Conservation (phyloP, 2,113 vertebrate species). For the Acanthisitta chloris region DNA sequence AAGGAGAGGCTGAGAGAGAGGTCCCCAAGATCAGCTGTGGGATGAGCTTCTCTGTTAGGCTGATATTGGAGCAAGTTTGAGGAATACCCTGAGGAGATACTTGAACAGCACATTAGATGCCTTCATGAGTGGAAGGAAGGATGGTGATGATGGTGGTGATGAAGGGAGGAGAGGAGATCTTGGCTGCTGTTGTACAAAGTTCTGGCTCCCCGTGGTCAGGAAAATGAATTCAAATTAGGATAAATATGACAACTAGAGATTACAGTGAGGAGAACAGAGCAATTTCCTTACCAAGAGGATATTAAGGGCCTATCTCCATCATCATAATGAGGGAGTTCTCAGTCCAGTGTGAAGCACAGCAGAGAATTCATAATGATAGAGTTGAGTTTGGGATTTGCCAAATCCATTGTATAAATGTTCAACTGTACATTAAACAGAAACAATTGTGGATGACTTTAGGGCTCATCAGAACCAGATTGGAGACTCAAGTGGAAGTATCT, state of each 20-base stretch:
- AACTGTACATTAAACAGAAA: background rate
- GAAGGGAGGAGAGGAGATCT: background rate
- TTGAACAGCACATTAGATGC: background rate
- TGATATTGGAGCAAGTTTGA: background rate
- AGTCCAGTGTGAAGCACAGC: background rate
- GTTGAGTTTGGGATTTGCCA: background rate
- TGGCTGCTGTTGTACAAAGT: background rate
- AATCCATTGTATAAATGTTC: background rate
- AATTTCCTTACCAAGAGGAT: background rate
- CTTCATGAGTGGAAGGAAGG: background rate
- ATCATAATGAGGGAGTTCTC: background rate
- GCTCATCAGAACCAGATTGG: background rate
- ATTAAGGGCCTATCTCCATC: background rate
- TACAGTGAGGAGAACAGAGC: background rate
- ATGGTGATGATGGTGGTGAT: too few species aligned
- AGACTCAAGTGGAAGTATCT: accelerated
- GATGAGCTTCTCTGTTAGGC: accelerated
- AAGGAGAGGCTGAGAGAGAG: background rate
- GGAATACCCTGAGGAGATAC: background rate
- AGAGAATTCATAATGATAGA: background rate
- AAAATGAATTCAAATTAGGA: background rate
- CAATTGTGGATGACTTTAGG: background rate
- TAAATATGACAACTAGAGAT: background rate
- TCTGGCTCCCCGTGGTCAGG: background rate
- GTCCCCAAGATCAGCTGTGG: background rate